phyloP scores from a whole-genome alignment of 2,113 vertebrate genomes.

The Taurulus bubalis region DNA sequence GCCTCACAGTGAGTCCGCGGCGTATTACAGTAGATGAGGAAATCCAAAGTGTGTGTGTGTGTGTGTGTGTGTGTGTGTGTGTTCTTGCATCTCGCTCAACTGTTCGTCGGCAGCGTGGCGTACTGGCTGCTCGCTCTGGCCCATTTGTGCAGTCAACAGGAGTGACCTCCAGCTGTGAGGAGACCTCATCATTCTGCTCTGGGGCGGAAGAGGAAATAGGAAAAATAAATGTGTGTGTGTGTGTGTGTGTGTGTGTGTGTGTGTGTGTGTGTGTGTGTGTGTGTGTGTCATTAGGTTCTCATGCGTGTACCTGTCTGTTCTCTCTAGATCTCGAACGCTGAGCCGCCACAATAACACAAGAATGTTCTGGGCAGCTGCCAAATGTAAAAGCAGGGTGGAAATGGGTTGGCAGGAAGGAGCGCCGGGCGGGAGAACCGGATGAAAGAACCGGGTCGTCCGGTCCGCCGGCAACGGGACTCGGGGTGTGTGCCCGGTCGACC shows the following conservation, averaged over 20 bases:
- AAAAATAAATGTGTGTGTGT: conserved; percentile 9
- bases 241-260: conserved; percentile 12
- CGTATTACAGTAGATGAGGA: conserved; percentile 18
- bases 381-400: conserved; percentile 54
- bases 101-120: conserved; percentile 30
- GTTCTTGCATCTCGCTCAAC: conserved; percentile 25
- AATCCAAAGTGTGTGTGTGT: conserved; percentile 7
- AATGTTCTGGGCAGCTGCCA: conserved; percentile 67
- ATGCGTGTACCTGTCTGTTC: conserved; percentile 18
- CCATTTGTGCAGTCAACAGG: conserved; percentile 70
- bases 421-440: conserved; percentile 2
- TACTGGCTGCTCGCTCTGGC: conserved; percentile 45
- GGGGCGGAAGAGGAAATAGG: conserved; percentile 1
- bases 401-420: conserved; percentile 28
- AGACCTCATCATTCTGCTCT: conserved; percentile 55
- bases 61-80: background rate
- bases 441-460: conserved; percentile 20
- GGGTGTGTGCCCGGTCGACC: background rate
- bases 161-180: conserved; percentile 72
- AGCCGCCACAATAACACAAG: conserved; percentile 59
- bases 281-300: conserved; percentile 9
- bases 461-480: background rate
- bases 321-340: conserved; percentile 1
- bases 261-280: conserved; percentile 4
- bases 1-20: background rate